phyloP scores from a whole-genome alignment of 2,113 vertebrate species.

The Pandion haliaetus region DNA sequence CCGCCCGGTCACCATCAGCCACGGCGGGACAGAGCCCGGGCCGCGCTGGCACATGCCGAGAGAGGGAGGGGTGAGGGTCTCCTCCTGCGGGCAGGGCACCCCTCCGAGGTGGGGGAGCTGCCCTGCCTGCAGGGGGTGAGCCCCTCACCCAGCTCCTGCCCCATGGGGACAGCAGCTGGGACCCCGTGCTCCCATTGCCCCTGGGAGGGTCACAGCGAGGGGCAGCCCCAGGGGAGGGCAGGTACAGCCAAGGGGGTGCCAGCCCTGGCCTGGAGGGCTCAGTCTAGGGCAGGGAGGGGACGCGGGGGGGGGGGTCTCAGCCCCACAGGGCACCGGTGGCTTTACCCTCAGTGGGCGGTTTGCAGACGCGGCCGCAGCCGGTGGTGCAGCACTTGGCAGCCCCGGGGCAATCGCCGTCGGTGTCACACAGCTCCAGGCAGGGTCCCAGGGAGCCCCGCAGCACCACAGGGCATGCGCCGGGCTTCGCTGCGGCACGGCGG shows the following conservation, averaged over 20 bases:
- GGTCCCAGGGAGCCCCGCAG: conserved; percentile 49
- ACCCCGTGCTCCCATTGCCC: rapidly evolving
- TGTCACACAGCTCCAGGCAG: conserved; percentile 25
- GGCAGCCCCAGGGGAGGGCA: background rate
- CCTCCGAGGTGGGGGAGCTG: background rate
- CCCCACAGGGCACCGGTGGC: rapidly evolving
- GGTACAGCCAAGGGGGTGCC: background rate
- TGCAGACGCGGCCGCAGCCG: conserved; percentile 11
- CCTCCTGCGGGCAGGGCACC: background rate
- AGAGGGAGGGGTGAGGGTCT: background rate
- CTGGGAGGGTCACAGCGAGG: rapidly evolving
- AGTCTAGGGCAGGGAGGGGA: background rate
- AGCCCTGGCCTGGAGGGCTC: background rate
- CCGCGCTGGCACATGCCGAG: background rate
- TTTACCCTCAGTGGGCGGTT: conserved; percentile 4
- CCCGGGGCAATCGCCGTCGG: background rate
- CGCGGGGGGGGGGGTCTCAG: rapidly evolving
- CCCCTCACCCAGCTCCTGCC: background rate
- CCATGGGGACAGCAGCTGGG: background rate
- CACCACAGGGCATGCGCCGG: background rate
- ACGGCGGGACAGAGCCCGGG: background rate
- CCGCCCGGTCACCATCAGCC: rapidly evolving
- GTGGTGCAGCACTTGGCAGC: conserved; percentile 3
- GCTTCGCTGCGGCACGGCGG: rapidly evolving
- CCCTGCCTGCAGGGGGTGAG: background rate